Base-by-base conservation (phyloP, 2,113 vertebrate species). In the Epinephelus cyanopodus region DNA sequence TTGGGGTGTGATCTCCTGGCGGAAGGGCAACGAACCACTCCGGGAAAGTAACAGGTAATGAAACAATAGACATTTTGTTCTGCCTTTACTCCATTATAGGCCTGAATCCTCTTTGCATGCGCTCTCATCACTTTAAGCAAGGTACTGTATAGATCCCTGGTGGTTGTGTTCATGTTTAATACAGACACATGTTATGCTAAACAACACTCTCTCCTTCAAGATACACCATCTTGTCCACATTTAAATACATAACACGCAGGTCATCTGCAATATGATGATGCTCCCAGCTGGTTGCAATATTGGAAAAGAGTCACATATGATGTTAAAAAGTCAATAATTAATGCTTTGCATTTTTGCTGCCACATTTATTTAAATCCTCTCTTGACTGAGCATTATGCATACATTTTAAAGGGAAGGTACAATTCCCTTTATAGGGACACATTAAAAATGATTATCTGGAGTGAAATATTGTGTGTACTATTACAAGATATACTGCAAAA, bases 1-100 rank as follows among this genome's bases (percentile, higher is more conserved):
- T 3, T 96, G 95, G 93, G 98, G 98, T 33, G 93, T 93, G 86
- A 97, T 98, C 82, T 96, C 95, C 25, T 99, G 98, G 98, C 96
- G 96, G 91, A 99, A 97, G 93, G 97, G 97, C 91, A 96, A 89
- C 70, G 98, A 98, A 77, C 79, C 95, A 62, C 90, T 99, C 0
- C 90, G 75, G 90, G 96, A 96, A 88, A 98, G 92, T 65, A 95
- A 95, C 91, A 99, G 98, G 98, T 99, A 97, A 94, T 33, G 0
- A 29, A 5, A 14, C 12, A 63, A 83, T 3, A 2, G 2, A 45
- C 29, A 65, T 70, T 69, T 79, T 29, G 39, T 74, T 83, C 23
- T 12, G 33, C 39, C 58, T 70, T 77, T 42, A 67, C 37, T 15
- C 13, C 69, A 25, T 33, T 53, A 27, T 42, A 58, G 69, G 27